Evolutionary conservation across 1,140 invertebrate genomes (phyloP).

Genomic region (Papilio polytes): DNA sequence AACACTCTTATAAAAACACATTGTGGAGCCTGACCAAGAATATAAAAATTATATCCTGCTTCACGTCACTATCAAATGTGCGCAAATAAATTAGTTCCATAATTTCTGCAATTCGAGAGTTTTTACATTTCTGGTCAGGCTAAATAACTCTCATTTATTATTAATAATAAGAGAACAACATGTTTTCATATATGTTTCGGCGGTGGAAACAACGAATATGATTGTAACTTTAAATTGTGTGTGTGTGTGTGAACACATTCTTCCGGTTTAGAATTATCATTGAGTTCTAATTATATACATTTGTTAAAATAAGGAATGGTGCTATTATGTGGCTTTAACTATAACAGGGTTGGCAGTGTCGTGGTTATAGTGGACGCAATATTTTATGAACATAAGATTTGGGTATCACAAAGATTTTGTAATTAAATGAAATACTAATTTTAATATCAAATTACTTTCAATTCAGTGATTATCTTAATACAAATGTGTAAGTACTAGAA

Average conservation of each 20-base stretch:
- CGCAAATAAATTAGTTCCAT: too few species aligned
- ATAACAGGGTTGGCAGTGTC: constrained; percentile 14
- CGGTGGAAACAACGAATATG: too few species aligned
- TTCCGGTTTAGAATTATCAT: neutral
- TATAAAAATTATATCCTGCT: too few species aligned
- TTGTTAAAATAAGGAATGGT: neutral
- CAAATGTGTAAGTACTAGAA: neutral
- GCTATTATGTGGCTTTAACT: neutral
- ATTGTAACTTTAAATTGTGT: neutral
- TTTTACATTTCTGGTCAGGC: too few species aligned
- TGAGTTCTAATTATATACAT: constrained; percentile 10
- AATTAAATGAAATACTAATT: too few species aligned
- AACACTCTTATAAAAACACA: neutral
- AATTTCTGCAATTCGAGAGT: too few species aligned
- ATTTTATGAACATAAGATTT: neutral
- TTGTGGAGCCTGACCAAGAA: too few species aligned
- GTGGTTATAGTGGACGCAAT: constrained; percentile 14
- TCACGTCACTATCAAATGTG: too few species aligned
- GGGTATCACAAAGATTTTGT: neutral
- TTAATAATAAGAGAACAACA: too few species aligned
- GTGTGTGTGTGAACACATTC: constrained; percentile 7
- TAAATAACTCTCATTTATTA: too few species aligned
- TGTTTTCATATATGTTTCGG: too few species aligned
- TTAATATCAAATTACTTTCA: too few species aligned
- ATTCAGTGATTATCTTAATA: neutral